Evolutionary conservation across 2,888 invertebrate genomes (phyloP).

Genomic region (Mamestra brassicae): DNA sequence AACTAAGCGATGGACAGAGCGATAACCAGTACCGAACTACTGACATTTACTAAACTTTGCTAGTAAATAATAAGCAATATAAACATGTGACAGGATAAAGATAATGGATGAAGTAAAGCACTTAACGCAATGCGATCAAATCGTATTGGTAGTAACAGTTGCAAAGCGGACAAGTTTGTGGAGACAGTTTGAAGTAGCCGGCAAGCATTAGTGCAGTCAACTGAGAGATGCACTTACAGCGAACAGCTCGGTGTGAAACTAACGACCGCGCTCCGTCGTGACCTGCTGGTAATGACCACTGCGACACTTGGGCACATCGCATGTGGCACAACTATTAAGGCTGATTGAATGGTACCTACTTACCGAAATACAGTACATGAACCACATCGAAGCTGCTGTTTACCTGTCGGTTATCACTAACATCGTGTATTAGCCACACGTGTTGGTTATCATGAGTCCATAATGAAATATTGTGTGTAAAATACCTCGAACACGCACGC

Average conservation of each 20-base stretch:
- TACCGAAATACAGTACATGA: constrained; percentile 10
- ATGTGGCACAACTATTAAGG: constrained; percentile 33
- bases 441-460: constrained; percentile 31
- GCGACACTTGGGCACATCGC: constrained; percentile 28
- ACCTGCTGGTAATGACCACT: constrained; percentile 25
- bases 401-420: constrained; percentile 16
- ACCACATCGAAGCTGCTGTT: neutral
- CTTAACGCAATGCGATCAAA: constrained; percentile 3
- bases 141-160: neutral
- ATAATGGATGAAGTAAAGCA: constrained; percentile 14
- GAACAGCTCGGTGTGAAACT: constrained; percentile 13
- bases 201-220: constrained; percentile 17
- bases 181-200: constrained; percentile 7
- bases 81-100: neutral
- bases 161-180: neutral
- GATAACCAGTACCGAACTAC: constrained; percentile 18
- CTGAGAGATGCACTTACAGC: constrained; percentile 35
- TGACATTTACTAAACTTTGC: constrained; percentile 1
- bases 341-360: constrained; percentile 6
- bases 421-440: constrained; percentile 19
- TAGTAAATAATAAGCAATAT: constrained; percentile 1
- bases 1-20: constrained; percentile 4
- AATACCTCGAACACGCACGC: constrained; percentile 44
- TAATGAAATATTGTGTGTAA: constrained; percentile 27
- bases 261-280: constrained; percentile 2